Percentiles rank a stretch among this genome's conserved stretches.
Evolutionary conservation across 1,140 invertebrate species (phyloP).

Genomic region (Drosophila ananassae): DNA sequence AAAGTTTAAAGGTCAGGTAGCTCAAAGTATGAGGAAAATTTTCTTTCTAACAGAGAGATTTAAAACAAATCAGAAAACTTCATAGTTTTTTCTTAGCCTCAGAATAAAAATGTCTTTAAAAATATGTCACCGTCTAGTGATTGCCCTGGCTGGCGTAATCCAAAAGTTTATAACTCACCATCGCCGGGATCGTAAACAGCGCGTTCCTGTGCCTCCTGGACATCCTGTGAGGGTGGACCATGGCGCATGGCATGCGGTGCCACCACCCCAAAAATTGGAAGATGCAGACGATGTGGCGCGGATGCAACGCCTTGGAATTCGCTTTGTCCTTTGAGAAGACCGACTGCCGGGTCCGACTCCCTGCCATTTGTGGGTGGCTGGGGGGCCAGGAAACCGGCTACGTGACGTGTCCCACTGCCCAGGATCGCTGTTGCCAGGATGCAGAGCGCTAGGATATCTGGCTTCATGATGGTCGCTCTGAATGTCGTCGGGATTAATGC

Average conservation of each 20-base stretch:
- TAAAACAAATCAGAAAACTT: not conserved
- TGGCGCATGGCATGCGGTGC: constrained; percentile 9
- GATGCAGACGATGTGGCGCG: constrained; percentile 20
- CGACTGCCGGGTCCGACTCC: constrained; percentile 1
- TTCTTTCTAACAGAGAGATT: not conserved
- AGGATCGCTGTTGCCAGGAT: constrained; percentile 69
- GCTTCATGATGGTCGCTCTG: constrained; percentile 49
- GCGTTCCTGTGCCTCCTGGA: constrained; percentile 61
- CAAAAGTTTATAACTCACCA: constrained; percentile 71
- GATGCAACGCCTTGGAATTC: constrained; percentile 10
- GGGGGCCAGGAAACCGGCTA: constrained; percentile 59
- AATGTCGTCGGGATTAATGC: constrained; percentile 64
- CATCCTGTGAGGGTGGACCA: constrained; percentile 32
- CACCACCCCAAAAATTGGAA: constrained; percentile 18
- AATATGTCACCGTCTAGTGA: not conserved
- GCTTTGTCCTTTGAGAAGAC: not conserved
- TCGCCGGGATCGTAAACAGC: constrained; percentile 83
- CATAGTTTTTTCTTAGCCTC: not conserved
- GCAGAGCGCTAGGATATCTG: constrained; percentile 63
- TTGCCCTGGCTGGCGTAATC: constrained; percentile 37
- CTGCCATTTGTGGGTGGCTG: constrained; percentile 14
- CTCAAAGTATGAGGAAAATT: no score
- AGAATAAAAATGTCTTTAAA: not conserved
- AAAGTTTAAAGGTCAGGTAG: no score
- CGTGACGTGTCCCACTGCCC: constrained; percentile 63